A percentile compares a stretch with the other conserved stretches of the same genome.
phyloP scores from a whole-genome alignment of 1,140 invertebrate genomes.

The Leptinotarsa defecta region DNA sequence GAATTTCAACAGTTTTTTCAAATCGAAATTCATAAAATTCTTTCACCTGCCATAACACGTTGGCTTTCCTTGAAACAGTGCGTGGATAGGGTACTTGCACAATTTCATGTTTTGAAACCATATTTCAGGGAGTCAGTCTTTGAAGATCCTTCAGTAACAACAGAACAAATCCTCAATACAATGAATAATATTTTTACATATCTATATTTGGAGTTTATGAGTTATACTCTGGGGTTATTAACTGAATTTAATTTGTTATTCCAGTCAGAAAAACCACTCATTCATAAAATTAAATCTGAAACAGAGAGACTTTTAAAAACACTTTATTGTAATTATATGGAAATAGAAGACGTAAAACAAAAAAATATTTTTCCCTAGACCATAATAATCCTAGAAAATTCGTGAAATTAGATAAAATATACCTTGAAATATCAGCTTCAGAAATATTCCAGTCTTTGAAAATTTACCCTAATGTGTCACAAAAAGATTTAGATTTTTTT shows the following conservation, averaged over 20 bases:
- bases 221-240: background rate
- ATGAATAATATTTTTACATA: no score
- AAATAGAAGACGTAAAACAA: background rate
- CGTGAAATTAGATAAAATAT: background rate
- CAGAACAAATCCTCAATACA: background rate
- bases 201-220: background rate
- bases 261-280: background rate
- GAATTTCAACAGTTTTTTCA: constrained; percentile 20
- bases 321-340: no score
- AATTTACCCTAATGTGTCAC: background rate
- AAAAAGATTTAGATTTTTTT: background rate
- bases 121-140: background rate
- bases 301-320: background rate
- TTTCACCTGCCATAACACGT: constrained; percentile 8
- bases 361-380: background rate
- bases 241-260: background rate
- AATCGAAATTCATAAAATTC: constrained; percentile 16
- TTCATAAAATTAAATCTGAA: constrained; percentile 2
- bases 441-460: background rate
- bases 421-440: background rate
- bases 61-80: constrained; percentile 19
- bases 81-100: background rate
- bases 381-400: background rate
- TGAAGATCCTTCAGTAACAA: constrained; percentile 11
- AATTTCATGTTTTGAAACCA: constrained; percentile 14